Evolutionary conservation across 2,888 invertebrate species (phyloP).

Genomic region (Ichneumoninae sp.): DNA sequence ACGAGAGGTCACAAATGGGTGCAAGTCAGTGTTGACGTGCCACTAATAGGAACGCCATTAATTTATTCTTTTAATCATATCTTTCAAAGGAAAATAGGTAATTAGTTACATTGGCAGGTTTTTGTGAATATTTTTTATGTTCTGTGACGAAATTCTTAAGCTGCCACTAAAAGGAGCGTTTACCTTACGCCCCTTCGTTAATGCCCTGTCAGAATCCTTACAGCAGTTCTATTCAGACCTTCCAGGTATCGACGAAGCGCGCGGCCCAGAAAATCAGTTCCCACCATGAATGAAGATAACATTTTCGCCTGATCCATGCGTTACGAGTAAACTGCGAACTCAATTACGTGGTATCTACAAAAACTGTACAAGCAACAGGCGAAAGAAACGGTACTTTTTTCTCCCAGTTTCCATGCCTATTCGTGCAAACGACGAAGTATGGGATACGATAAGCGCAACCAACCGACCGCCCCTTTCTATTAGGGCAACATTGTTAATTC

Average conservation of each 20-base stretch:
- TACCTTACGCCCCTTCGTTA: background rate
- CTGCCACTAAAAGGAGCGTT: too few species aligned
- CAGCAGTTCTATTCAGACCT: too few species aligned
- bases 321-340: background rate
- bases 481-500: conserved; percentile 2
- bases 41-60: too few species aligned
- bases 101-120: too few species aligned
- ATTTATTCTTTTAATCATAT: too few species aligned
- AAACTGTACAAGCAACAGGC: background rate
- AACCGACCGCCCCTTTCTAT: conserved; percentile 23
- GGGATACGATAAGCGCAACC: background rate
- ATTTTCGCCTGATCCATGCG: background rate
- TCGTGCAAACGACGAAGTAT: background rate
- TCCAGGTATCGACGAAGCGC: too few species aligned
- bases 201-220: background rate
- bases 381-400: background rate
- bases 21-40: too few species aligned
- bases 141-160: too few species aligned
- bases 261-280: too few species aligned
- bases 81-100: too few species aligned
- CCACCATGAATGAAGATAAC: background rate
- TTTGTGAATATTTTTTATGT: too few species aligned
- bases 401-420: background rate
- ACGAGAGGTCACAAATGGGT: too few species aligned
- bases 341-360: background rate